Percentiles rank a stretch among this genome's conserved stretches.
phyloP scores from a whole-genome alignment of 2,113 vertebrate species.

The Odocoileus hemionus region DNA sequence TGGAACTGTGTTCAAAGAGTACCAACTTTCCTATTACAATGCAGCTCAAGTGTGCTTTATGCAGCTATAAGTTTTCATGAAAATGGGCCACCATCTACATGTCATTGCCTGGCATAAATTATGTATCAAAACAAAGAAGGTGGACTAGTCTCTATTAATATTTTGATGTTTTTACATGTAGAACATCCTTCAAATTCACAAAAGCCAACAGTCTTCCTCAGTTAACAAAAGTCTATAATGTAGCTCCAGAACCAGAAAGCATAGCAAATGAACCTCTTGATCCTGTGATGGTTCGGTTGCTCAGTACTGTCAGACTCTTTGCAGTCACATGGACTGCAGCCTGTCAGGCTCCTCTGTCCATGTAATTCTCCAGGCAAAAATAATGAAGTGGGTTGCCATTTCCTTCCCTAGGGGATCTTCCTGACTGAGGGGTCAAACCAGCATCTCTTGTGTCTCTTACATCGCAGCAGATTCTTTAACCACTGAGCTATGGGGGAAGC shows the following conservation, averaged over 20 bases:
- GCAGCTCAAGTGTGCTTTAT: not conserved
- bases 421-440: not conserved
- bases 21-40: not conserved
- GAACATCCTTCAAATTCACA: not conserved
- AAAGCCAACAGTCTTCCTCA: not conserved
- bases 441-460: not conserved
- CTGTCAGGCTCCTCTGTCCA: not conserved
- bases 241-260: not conserved
- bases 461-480: not conserved
- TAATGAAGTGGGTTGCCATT: not conserved
- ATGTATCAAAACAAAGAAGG: conserved; percentile 37
- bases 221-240: not conserved
- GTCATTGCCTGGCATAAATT: not conserved
- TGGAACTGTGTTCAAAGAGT: not conserved
- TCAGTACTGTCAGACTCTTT: not conserved
- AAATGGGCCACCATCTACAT: not conserved
- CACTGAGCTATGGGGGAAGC: not conserved
- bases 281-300: not conserved
- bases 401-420: not conserved
- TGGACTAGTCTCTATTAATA: not conserved
- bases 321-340: not conserved
- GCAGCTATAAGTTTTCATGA: not conserved
- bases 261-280: not conserved
- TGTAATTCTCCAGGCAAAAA: not conserved
- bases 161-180: conserved; percentile 18